Percentiles rank a stretch among this genome's conserved stretches.
phyloP scores from a whole-genome alignment of 1,140 invertebrate genomes.

The Psilanteris sp. region DNA sequence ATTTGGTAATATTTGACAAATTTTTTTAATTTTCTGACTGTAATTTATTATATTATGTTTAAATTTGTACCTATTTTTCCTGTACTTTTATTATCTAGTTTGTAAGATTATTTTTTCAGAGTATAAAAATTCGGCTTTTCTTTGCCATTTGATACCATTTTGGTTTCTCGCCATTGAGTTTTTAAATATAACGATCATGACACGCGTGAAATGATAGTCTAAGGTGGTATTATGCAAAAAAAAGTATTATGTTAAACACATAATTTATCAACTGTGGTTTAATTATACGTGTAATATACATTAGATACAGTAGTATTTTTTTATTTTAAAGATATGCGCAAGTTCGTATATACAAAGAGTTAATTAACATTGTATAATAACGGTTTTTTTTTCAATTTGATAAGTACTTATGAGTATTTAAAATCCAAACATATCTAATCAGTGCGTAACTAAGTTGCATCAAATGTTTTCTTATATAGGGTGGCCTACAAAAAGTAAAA shows the following conservation, averaged over 20 bases:
- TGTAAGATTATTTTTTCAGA: too few relatives aligned
- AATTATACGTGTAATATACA: conserved; percentile 44
- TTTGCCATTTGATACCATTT: too few relatives aligned
- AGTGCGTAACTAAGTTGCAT: conserved; percentile 25
- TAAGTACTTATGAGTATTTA: conserved; percentile 11
- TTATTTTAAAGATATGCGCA: conserved; percentile 19
- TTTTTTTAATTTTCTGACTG: too few relatives aligned
- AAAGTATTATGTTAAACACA: conserved; percentile 35
- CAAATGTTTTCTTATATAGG: conserved; percentile 7
- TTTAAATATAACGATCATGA: conserved; percentile 7
- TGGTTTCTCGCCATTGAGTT: neutral
- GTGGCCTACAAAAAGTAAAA: neutral
- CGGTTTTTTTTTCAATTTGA: conserved; percentile 8
- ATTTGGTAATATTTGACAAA: too few relatives aligned
- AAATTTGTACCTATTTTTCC: too few relatives aligned
- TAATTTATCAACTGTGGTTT: conserved; percentile 32
- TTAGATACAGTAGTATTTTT: conserved; percentile 27
- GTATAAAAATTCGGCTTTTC: too few relatives aligned
- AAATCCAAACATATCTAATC: conserved; percentile 25
- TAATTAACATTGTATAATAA: conserved; percentile 49
- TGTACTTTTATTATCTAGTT: too few relatives aligned
- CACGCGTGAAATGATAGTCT: conserved; percentile 9
- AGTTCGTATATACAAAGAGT: conserved; percentile 28
- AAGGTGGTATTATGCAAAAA: conserved; percentile 19
- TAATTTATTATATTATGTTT: too few relatives aligned